These are phyloP conservation scores for Thaumetopoea pityocampa DNA, from an alignment of 1,140 invertebrate genomes.

Conservation along the genomic window DNA sequence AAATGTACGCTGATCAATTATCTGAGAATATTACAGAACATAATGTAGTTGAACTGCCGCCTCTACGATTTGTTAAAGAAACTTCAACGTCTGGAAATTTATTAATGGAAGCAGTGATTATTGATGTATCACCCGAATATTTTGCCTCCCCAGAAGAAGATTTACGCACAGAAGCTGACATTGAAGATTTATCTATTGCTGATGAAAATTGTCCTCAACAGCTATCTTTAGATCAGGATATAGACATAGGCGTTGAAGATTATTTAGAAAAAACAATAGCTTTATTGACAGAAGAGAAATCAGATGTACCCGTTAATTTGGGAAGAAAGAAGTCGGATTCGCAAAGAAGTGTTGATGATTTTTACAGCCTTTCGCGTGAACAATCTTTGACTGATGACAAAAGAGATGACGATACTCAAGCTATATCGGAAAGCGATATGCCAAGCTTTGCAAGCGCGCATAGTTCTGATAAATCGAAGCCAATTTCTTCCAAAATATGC, in stretches of 20 bases:
- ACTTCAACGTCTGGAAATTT: slow-evolving; percentile 90
- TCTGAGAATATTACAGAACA: slow-evolving; percentile 93
- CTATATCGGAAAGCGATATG: slow-evolving; percentile 74
- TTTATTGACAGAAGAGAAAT: slow-evolving; percentile 48
- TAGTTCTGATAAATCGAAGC: slow-evolving; percentile 72
- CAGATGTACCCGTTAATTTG: slow-evolving; percentile 60
- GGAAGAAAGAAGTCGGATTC: slow-evolving; percentile 76
- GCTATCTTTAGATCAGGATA: slow-evolving; percentile 59
- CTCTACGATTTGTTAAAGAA: slow-evolving; percentile 91
- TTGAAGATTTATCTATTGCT: slow-evolving; percentile 89
- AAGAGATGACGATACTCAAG: slow-evolving; percentile 66
- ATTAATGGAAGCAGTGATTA: slow-evolving; percentile 92
- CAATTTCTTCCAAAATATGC: slow-evolving; percentile 45
- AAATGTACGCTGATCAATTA: slow-evolving; percentile 95
- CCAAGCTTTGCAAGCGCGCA: slow-evolving; percentile 79
- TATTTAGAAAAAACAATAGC: slow-evolving; percentile 64
- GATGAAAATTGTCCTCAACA: slow-evolving; percentile 76
- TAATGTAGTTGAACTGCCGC: slow-evolving; percentile 91
- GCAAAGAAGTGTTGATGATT: slow-evolving; percentile 76
- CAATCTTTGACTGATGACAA: slow-evolving; percentile 61
- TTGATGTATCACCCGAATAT: slow-evolving; percentile 92
- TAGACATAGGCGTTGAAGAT: slow-evolving; percentile 50
- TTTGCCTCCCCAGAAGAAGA: slow-evolving; percentile 86
- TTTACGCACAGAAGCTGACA: slow-evolving; percentile 87
- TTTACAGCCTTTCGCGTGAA: slow-evolving; percentile 75